A percentile compares a stretch with the other conserved stretches of the same genome.
Evolutionary conservation across 2,113 vertebrate species (phyloP).

Genomic region (Struthidea cinerea): DNA sequence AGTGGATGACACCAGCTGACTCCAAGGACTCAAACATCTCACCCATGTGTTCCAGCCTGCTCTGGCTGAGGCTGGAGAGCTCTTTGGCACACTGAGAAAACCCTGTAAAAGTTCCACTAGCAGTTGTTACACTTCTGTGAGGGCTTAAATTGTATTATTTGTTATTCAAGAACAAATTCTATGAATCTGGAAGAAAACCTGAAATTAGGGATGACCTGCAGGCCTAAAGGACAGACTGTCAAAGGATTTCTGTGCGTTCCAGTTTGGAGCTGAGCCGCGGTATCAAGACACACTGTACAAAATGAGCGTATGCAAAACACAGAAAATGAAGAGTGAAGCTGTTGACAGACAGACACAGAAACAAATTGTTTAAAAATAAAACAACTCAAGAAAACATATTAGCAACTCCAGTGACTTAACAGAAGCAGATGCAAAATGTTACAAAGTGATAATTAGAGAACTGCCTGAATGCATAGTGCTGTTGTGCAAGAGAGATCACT

Average conservation of each 20-base stretch:
- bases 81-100: background rate
- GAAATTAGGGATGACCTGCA: background rate
- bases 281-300: background rate
- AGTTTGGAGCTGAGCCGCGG: background rate
- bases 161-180: background rate
- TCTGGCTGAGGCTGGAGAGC: background rate
- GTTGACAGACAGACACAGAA: background rate
- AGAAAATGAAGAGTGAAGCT: background rate
- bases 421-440: background rate
- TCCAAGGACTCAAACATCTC: background rate
- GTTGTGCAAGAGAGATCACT: conserved; percentile 38
- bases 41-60: rapidly evolving
- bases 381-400: background rate
- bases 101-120: background rate
- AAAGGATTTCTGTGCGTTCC: background rate
- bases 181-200: background rate
- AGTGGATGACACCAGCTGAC: background rate
- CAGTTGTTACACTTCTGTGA: background rate
- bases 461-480: background rate
- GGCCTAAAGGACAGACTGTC: background rate
- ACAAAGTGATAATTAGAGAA: background rate
- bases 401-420: background rate
- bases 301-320: background rate
- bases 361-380: conserved; percentile 12
- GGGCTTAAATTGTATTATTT: background rate